Base-by-base conservation (phyloP, 2,888 invertebrate species). In the Malachius bipustulatus region DNA sequence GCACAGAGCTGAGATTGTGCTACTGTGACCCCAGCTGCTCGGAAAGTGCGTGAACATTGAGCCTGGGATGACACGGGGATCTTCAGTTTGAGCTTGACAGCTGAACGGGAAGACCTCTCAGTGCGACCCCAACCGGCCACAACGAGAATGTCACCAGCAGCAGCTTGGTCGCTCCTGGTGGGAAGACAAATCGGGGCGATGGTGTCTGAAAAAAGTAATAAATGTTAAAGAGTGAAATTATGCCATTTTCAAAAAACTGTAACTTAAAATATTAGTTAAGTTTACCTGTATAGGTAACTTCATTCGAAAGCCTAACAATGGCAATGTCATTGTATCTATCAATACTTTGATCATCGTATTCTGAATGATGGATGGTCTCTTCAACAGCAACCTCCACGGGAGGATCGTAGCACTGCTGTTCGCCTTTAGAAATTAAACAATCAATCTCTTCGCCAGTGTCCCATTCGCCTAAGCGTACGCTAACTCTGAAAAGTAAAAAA, bases 41-140 rank as follows among this genome's bases (percentile, higher is more conserved):
- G 40, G 37, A 55, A 56, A n/a, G 36, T 46, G 1, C 34, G 33
- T 1, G 44, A 26, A 48, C 81, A 82, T 6, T 69, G 59, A 1
- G 57, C 49, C 31, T 66, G 67, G 36, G 67, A 59, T 28, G 67
- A 73, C 13, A 73, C 58, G 0, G 74, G 75, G 11, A 82, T 49
- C 2, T 63, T 63, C 0, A 79, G 65, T 54, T 81, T 79, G 40
- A 76, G 54, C 47, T 80, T 80, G 1, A 77, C 64, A 28, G 62
- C 55, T 15, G 70, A 70, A 6, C 62, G 61, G 1, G 63, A 62
- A 19, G 50, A 50, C 2, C 45, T 57, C 47, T 75, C 73, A 1
- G 75, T 75, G 51, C 66, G 71, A 6, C 78, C 78, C 77, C 77
- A 78, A 6, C 77, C 77, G 8, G 75, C 73, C 0, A 73, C 71